These are phyloP conservation scores for Conger conger DNA, from an alignment of 2,113 vertebrate genomes.

Conservation along the genomic window DNA sequence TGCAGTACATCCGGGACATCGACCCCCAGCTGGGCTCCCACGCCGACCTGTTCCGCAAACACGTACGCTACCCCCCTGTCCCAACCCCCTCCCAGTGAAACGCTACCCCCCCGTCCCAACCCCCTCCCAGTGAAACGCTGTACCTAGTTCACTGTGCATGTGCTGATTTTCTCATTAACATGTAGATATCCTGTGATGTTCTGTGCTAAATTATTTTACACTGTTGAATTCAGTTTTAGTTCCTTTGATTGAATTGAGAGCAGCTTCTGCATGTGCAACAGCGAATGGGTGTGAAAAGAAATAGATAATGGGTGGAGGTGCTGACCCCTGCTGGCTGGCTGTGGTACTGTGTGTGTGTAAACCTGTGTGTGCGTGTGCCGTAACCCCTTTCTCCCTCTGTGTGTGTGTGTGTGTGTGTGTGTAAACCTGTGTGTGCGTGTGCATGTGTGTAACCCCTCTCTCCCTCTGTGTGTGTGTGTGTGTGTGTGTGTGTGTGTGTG, in stretches of 20 bases:
- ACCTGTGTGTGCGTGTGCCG: background rate
- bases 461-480: background rate
- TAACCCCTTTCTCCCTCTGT: background rate
- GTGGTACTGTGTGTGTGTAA: background rate
- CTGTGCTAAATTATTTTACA: background rate
- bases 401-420: too few species aligned
- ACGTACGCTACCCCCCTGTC: slow-evolving; percentile 69
- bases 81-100: background rate
- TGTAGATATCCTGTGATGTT: background rate
- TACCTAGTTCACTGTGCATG: background rate
- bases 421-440: background rate
- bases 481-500: background rate
- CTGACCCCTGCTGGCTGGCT: background rate
- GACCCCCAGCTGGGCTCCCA: slow-evolving; percentile 93
- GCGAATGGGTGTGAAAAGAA: too few species aligned
- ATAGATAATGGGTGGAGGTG: background rate
- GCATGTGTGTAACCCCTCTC: background rate
- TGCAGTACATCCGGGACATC: slow-evolving; percentile 89
- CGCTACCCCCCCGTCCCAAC: background rate
- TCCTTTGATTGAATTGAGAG: background rate
- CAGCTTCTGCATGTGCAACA: too few species aligned
- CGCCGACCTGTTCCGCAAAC: slow-evolving; percentile 94
- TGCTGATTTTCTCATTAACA: background rate
- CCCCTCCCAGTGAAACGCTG: background rate
- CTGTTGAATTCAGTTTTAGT: background rate